Base-by-base conservation (phyloP, 2,888 invertebrate genomes). In the Gymnoscelis rufifasciata region DNA sequence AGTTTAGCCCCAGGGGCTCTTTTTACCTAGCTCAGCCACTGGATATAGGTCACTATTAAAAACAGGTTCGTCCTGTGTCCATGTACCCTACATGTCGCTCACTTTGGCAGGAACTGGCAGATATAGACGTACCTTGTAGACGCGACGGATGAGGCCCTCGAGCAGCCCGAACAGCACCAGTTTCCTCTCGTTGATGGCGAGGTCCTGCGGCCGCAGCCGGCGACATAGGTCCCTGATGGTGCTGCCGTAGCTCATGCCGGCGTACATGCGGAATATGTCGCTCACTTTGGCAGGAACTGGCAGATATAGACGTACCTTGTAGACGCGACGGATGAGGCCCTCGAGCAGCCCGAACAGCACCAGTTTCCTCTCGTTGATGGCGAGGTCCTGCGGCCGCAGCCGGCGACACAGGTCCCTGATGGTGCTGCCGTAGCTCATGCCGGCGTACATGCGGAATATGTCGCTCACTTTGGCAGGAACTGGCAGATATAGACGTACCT, bases 271-370 rank as follows among this genome's bases (percentile, higher is more conserved):
- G 70, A 94, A 93, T 56, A 95, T 89, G 68, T 94, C 93, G 49
- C 92, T 89, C 38, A 94, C 90, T n/a, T n/a, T n/a, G n/a, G n/a
- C n/a, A n/a, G n/a, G n/a, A n/a, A n/a, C n/a, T n/a, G n/a, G n/a
- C n/a, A n/a, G n/a, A n/a, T n/a, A n/a, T n/a, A n/a, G n/a, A n/a
- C n/a, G n/a, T 40, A 92, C 93, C 89, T 95, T 95, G 62, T 96
- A 93, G 0, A 97, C 91, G 56, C 95, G 88, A 23, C 95, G 88
- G 46, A 97, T 95, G 4, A 96, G 87, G 0, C 94, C 94, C 69
- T 96, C 93, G 3, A 96, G 90, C 10, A 96, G 87, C 0, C 96
- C 97, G 76, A 96, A 97, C 60, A 96, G 94, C 41, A 97, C 93
- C 37, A 97, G 89, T 66, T 93, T 93, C 57, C 95, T 88, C 81